These are phyloP conservation scores for Tetragnatha montana DNA, from an alignment of 2,888 invertebrate species.

Conservation along the genomic window DNA sequence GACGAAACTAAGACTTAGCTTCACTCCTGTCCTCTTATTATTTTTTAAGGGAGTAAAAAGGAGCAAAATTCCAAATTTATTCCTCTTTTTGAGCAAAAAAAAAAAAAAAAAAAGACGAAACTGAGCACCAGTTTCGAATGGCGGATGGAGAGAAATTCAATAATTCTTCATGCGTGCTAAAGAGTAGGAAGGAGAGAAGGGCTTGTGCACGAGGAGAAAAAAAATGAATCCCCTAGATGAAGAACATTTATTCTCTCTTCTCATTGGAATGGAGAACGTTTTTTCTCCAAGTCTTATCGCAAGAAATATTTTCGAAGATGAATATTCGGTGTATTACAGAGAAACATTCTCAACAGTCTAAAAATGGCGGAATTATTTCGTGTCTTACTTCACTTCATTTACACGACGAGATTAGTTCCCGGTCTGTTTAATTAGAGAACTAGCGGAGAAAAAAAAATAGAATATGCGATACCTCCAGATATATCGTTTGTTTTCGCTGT, in stretches of 20 bases:
- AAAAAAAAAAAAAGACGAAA: background rate
- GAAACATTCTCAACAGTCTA: conserved; percentile 2
- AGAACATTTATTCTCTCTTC: background rate
- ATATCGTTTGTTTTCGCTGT: conserved; percentile 16
- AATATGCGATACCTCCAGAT: background rate
- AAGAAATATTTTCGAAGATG: conserved; percentile 34
- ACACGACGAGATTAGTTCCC: conserved; percentile 16
- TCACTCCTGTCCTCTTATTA: background rate
- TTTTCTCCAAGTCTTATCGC: conserved; percentile 20
- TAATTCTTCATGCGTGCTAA: conserved; percentile 38
- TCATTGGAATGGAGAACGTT: conserved; percentile 2
- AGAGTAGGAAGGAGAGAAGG: background rate
- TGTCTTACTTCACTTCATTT: conserved; percentile 19
- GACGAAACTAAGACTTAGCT: conserved; percentile 17
- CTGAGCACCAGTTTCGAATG: conserved; percentile 37
- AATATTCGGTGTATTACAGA: background rate
- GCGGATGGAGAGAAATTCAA: conserved; percentile 40
- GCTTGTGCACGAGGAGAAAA: background rate
- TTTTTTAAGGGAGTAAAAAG: background rate
- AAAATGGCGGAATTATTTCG: conserved; percentile 25
- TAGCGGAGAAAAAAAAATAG: background rate
- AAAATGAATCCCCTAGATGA: background rate
- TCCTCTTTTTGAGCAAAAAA: conserved; percentile 3
- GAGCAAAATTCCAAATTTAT: conserved; percentile 19
- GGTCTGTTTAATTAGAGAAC: conserved; percentile 42